Conservation (phyloP, 2,797 vertebrate genomes). For the Podargus strigoides region DNA sequence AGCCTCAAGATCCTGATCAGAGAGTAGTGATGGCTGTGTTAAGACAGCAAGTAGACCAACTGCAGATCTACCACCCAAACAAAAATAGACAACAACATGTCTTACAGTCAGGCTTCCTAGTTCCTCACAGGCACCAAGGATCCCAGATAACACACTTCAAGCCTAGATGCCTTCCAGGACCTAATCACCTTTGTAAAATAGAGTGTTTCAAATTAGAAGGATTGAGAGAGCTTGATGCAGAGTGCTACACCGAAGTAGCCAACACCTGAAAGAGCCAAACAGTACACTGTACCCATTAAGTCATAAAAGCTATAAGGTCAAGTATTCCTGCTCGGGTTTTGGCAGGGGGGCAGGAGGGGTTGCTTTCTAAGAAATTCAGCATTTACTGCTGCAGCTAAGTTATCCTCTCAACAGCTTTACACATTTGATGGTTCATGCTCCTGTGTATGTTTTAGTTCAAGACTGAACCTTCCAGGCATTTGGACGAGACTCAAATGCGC, state of each 20-base stretch:
- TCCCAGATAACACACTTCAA: not conserved
- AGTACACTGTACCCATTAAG: not conserved
- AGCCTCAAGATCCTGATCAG: conserved; percentile 23
- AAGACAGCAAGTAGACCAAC: conserved; percentile 24
- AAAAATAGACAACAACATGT: conserved; percentile 5
- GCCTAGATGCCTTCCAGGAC: not conserved
- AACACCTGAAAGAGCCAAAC: not conserved
- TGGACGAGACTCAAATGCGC: not conserved
- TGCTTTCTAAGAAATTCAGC: conserved; percentile 38
- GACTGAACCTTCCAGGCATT: not conserved
- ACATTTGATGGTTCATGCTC: not conserved
- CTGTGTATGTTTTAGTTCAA: not conserved
- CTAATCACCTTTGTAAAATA: not conserved
- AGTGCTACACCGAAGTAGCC: not conserved
- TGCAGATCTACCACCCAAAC: not conserved
- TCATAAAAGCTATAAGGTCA: not conserved
- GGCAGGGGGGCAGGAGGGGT: not conserved
- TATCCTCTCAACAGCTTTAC: not conserved
- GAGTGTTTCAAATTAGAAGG: not conserved
- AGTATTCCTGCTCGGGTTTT: not conserved
- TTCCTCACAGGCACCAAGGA: not conserved
- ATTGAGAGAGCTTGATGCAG: not conserved
- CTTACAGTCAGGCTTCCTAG: not conserved
- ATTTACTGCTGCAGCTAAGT: not conserved
- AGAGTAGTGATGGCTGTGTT: not conserved